A percentile compares a stretch with the other conserved stretches of the same genome.
Evolutionary conservation across 2,113 vertebrate genomes (phyloP).

Genomic region (Hiodon alosoides): DNA sequence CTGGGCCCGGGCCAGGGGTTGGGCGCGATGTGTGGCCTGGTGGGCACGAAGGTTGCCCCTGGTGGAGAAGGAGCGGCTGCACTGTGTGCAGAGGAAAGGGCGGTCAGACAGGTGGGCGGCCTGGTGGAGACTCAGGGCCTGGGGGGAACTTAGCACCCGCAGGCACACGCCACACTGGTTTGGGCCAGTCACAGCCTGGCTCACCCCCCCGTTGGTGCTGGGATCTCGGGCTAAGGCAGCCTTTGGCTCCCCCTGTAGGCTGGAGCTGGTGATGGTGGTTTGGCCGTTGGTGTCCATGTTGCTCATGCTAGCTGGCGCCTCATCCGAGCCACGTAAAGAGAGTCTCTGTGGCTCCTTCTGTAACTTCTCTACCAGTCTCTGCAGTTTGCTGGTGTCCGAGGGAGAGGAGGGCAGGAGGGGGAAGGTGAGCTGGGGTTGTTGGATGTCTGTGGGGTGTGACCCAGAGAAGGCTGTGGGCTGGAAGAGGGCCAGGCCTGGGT

Average conservation of each 20-base stretch:
- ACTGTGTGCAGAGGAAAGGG: conserved; percentile 84
- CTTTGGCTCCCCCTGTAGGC: conserved; percentile 65
- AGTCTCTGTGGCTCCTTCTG: conserved; percentile 64
- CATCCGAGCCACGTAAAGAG: conserved; percentile 51
- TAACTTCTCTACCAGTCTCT: conserved; percentile 64
- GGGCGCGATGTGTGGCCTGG: conserved; percentile 77
- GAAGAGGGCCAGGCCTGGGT: conserved; percentile 74
- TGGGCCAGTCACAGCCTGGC: conserved; percentile 38
- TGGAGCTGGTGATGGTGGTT: conserved; percentile 56
- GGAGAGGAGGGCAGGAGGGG: conserved; percentile 73
- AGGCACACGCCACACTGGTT: conserved; percentile 85
- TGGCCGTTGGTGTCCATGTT: conserved; percentile 1
- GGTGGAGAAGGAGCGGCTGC: conserved; percentile 83
- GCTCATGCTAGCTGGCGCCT: conserved; percentile 18
- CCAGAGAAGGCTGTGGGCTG: conserved; percentile 57
- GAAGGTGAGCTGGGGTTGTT: conserved; percentile 62
- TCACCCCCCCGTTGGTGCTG: conserved; percentile 35
- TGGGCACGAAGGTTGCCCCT: conserved; percentile 82
- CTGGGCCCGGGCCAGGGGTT: conserved; percentile 70
- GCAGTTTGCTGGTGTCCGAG: conserved; percentile 77
- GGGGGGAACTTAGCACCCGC: conserved; percentile 79
- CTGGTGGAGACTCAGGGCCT: conserved; percentile 83
- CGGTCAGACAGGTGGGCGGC: conserved; percentile 82
- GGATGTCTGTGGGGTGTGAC: conserved; percentile 52
- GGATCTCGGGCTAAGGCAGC: conserved; percentile 62